phyloP scores from a whole-genome alignment of 1,140 invertebrate genomes.

The Condylostylus longicornis region DNA sequence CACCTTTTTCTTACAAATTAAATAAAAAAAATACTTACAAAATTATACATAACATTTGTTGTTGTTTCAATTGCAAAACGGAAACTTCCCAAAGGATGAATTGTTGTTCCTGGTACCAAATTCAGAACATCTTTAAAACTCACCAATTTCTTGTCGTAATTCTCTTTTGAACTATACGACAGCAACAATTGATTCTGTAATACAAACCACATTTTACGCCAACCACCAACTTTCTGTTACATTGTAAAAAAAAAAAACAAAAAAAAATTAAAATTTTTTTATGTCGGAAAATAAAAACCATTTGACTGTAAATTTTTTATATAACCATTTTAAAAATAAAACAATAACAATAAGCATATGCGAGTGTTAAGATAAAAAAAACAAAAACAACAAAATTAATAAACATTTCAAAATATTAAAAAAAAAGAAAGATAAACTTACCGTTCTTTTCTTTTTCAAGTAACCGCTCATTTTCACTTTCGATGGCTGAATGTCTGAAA shows the following conservation, averaged over 20 bases:
- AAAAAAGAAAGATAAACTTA: slow-evolving; percentile 3
- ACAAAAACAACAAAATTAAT: not conserved
- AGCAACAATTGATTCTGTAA: slow-evolving; percentile 12
- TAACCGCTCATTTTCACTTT: slow-evolving; percentile 13
- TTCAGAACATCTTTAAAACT: slow-evolving; percentile 14
- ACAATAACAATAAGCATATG: not conserved
- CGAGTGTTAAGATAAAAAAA: not conserved
- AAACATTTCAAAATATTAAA: too few species aligned
- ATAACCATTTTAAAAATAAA: not conserved
- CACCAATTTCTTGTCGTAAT: slow-evolving; percentile 13
- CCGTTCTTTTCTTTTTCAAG: slow-evolving; percentile 14
- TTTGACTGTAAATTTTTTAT: not conserved
- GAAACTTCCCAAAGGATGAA: slow-evolving; percentile 9
- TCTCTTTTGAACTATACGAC: slow-evolving; percentile 12
- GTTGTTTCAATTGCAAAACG: slow-evolving; percentile 14
- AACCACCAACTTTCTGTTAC: slow-evolving; percentile 12
- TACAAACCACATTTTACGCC: slow-evolving; percentile 14
- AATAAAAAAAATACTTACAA: slow-evolving; percentile 9
- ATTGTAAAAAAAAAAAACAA: not conserved
- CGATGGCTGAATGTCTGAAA: not conserved
- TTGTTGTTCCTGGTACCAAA: slow-evolving; percentile 12
- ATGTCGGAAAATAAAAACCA: not conserved
- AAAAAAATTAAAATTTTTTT: not conserved
- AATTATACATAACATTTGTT: slow-evolving; percentile 10
- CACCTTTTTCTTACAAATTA: not conserved